A percentile compares a stretch with the other conserved stretches of the same genome.
phyloP scores from a whole-genome alignment of 2,888 invertebrate species.

The Protodeltote pygarga region DNA sequence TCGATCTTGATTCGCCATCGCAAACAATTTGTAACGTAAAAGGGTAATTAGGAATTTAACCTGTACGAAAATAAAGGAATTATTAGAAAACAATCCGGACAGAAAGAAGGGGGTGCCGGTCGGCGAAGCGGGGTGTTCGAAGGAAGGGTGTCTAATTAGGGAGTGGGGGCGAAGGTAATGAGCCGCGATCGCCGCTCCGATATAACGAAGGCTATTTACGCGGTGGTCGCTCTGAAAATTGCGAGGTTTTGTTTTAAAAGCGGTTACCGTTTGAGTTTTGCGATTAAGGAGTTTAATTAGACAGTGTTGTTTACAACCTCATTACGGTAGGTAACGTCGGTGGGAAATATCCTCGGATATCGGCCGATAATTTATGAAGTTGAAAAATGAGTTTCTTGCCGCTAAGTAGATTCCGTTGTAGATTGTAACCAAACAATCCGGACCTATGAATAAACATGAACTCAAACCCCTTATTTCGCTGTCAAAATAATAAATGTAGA shows the following conservation, averaged over 20 bases:
- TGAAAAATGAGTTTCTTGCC: constrained; percentile 81
- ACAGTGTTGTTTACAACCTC: constrained; percentile 86
- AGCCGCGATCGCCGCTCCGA: constrained; percentile 86
- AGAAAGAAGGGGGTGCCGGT: constrained; percentile 50
- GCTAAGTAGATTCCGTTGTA: constrained; percentile 71
- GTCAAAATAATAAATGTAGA: constrained; percentile 37
- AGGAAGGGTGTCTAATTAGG: constrained; percentile 82
- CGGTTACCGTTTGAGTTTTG: constrained; percentile 86
- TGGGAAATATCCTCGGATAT: constrained; percentile 78
- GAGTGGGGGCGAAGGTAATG: constrained; percentile 82
- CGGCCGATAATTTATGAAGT: constrained; percentile 83
- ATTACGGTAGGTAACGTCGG: constrained; percentile 77
- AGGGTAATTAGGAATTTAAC: constrained; percentile 75
- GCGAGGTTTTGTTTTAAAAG: constrained; percentile 86
- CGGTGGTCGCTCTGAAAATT: constrained; percentile 84
- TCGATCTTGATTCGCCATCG: constrained; percentile 46
- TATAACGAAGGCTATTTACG: constrained; percentile 85
- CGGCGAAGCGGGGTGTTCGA: constrained; percentile 46
- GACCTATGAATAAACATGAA: constrained; percentile 74
- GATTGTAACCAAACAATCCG: constrained; percentile 70
- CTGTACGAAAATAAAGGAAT: constrained; percentile 80
- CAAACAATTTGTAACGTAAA: constrained; percentile 66
- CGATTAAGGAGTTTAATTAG: constrained; percentile 87
- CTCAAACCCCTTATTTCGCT: constrained; percentile 54
- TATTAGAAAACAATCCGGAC: constrained; percentile 84